Conservation (phyloP, 1,140 invertebrate genomes). For the Papilio polyxenes region DNA sequence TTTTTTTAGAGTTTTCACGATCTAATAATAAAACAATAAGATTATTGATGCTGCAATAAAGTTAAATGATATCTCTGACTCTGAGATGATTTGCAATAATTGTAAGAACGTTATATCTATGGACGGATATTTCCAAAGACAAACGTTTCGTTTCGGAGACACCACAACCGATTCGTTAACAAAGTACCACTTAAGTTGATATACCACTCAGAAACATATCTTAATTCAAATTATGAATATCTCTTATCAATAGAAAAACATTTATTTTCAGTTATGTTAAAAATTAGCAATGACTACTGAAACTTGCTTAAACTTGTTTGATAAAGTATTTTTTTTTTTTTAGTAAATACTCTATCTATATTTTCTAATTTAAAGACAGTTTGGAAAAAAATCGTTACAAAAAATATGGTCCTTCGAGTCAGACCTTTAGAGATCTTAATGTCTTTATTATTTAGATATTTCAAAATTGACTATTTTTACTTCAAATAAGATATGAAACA, state of each 20-base stretch:
- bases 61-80: not conserved
- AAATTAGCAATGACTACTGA: constrained; percentile 33
- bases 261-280: not conserved
- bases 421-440: constrained; percentile 6
- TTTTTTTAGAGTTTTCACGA: not conserved
- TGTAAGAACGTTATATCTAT: constrained; percentile 36
- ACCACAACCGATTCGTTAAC: constrained; percentile 34
- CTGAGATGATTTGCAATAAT: not conserved
- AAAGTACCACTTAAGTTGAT: constrained; percentile 8
- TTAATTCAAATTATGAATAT: not conserved
- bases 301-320: not conserved
- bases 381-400: not conserved
- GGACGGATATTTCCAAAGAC: constrained; percentile 37
- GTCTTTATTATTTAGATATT: not conserved
- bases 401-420: constrained; percentile 32
- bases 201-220: constrained; percentile 5
- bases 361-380: not conserved
- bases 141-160: constrained; percentile 32
- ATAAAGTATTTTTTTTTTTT: not conserved
- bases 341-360: not conserved
- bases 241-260: constrained; percentile 16
- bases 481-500: not conserved
- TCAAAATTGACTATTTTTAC: not conserved
- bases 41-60: not conserved
- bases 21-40: not conserved